Evolutionary conservation across 2,797 vertebrate genomes (phyloP).

Genomic region (Crocodylus rhombifer): DNA sequence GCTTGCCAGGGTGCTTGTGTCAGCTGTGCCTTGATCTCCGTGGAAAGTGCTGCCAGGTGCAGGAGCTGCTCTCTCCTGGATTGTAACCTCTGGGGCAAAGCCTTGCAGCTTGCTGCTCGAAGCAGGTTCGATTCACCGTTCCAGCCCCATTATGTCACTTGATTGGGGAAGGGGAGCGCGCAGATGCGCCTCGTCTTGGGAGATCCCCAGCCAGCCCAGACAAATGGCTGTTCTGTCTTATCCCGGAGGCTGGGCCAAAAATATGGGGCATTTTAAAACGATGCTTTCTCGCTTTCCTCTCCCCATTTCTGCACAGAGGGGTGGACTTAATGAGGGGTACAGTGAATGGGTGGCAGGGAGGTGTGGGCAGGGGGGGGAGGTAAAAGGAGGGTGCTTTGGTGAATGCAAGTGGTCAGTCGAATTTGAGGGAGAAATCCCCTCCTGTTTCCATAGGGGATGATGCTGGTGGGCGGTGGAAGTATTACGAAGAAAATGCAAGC

Average conservation of each 20-base stretch:
- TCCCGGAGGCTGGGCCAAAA: accelerated
- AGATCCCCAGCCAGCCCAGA: not conserved
- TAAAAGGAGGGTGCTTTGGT: not conserved
- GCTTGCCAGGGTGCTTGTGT: not conserved
- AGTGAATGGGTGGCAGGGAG: not conserved
- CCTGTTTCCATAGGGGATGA: not conserved
- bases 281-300: not conserved
- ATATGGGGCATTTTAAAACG: not conserved
- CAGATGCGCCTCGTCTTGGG: too few species aligned
- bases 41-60: not conserved
- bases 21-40: not conserved
- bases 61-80: not conserved
- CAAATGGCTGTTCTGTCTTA: not conserved
- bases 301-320: not conserved
- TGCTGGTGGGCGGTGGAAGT: not conserved
- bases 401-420: not conserved
- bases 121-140: too few species aligned
- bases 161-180: not conserved
- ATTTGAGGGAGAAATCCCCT: not conserved
- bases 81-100: not conserved
- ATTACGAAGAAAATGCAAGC: not conserved
- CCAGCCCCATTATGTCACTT: not conserved
- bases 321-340: not conserved
- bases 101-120: not conserved
- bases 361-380: not conserved